These are phyloP conservation scores for Notocelia uddmanniana DNA, from an alignment of 2,888 invertebrate species.

Conservation along the genomic window DNA sequence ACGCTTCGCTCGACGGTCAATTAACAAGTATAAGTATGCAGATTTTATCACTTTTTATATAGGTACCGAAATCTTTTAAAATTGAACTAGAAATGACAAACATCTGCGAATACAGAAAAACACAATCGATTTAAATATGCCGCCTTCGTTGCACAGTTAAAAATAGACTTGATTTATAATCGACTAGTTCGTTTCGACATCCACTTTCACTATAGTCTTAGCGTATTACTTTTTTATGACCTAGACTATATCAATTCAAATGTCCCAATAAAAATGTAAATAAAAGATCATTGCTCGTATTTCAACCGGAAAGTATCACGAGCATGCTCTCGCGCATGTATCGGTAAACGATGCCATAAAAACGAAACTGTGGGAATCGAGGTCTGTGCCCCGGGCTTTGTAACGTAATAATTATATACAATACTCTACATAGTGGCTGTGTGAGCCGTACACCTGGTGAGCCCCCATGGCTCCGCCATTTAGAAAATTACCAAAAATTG, in stretches of 20 bases:
- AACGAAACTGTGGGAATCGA: constrained; percentile 37
- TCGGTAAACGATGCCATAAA: constrained; percentile 37
- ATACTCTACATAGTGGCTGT: neutral
- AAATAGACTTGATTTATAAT: neutral
- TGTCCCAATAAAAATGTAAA: constrained; percentile 9
- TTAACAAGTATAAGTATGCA: too few species aligned
- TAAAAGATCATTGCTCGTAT: constrained; percentile 22
- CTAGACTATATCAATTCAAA: constrained; percentile 9
- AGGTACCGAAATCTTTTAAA: neutral
- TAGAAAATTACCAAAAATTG: too few species aligned
- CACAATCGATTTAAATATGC: neutral
- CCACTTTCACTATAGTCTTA: constrained; percentile 19
- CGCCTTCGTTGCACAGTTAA: neutral
- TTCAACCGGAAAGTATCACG: constrained; percentile 40
- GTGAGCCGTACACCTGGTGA: too few species aligned
- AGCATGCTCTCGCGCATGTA: neutral
- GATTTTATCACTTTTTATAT: too few species aligned
- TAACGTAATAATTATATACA: neutral
- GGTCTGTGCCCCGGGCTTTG: neutral
- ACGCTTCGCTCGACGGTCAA: too few species aligned
- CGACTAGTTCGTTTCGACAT: constrained; percentile 1
- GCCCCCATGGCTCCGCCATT: too few species aligned
- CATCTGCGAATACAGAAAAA: neutral
- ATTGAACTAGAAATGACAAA: neutral
- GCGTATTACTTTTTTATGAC: constrained; percentile 3